Evolutionary conservation across 2,888 invertebrate genomes (phyloP).

Genomic region (Spisula solida): DNA sequence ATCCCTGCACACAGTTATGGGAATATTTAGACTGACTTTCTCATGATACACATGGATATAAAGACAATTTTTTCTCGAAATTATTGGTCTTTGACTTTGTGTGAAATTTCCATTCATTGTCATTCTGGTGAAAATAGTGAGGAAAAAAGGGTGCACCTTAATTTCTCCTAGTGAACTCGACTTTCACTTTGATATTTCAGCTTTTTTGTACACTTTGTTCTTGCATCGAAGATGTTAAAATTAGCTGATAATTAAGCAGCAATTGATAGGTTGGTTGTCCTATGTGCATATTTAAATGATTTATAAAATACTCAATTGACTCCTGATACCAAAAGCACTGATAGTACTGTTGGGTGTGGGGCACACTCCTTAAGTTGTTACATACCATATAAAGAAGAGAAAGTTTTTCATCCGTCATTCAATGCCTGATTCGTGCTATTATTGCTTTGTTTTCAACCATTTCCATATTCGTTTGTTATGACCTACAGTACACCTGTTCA

Average conservation of each 20-base stretch:
- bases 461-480: slow-evolving; percentile 24
- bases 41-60: neutral
- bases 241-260: no score
- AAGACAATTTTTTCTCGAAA: neutral
- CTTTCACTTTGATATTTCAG: neutral
- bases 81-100: slow-evolving; percentile 2
- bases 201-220: neutral
- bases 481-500: slow-evolving; percentile 43
- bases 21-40: neutral
- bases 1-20: neutral
- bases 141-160: neutral
- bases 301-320: neutral
- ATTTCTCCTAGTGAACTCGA: neutral
- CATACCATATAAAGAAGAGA: no score
- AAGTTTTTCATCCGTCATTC: no score
- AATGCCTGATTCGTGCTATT: neutral
- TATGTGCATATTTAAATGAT: neutral
- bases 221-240: no score
- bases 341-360: neutral
- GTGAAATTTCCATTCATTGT: slow-evolving; percentile 14
- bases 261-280: neutral
- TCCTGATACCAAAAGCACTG: neutral
- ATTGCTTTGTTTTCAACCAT: slow-evolving; percentile 8
- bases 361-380: no score
- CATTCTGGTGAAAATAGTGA: neutral